Conservation (phyloP, 1,140 invertebrate species). For the Drosophila kikkawai region DNA sequence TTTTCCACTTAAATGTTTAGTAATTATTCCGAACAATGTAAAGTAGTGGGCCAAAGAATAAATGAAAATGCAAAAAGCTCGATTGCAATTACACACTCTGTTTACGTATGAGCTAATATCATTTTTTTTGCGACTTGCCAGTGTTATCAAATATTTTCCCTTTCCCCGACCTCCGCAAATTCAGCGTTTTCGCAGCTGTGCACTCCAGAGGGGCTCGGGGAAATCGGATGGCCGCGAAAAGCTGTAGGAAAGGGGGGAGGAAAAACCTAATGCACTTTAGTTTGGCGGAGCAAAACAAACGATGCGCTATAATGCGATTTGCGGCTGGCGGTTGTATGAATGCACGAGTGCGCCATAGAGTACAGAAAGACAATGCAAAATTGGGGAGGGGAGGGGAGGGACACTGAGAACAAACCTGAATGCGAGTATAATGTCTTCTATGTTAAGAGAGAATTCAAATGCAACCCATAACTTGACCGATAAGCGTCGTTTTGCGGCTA, state of each 20-base stretch:
- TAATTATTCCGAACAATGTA: background rate
- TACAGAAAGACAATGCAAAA: slow-evolving; percentile 18
- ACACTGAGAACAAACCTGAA: slow-evolving; percentile 12
- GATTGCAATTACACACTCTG: slow-evolving; percentile 35
- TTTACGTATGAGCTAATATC: slow-evolving; percentile 57
- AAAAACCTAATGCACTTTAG: slow-evolving; percentile 45
- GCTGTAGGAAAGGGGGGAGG: background rate
- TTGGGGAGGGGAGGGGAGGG: slow-evolving; percentile 1
- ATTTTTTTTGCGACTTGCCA: slow-evolving; percentile 39
- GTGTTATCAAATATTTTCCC: slow-evolving; percentile 53
- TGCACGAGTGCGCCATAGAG: slow-evolving; percentile 11
- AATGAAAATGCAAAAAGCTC: slow-evolving; percentile 2
- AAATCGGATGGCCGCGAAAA: background rate
- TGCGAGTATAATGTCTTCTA: slow-evolving; percentile 9
- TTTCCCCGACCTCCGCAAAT: slow-evolving; percentile 29
- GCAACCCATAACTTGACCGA: slow-evolving; percentile 35
- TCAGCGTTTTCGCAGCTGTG: slow-evolving; percentile 27
- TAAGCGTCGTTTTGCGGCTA: slow-evolving; percentile 28
- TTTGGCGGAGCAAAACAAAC: slow-evolving; percentile 48
- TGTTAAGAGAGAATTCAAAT: slow-evolving; percentile 15
- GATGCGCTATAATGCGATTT: slow-evolving; percentile 65
- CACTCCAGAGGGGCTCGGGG: background rate
- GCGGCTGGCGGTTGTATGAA: slow-evolving; percentile 25
- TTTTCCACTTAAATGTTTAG: background rate
- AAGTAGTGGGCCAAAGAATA: slow-evolving; percentile 12